Percentiles rank a stretch among this genome's conserved stretches.
Conservation (phyloP, 92 coral and sea anemone genomes). For the Metridium senile region DNA sequence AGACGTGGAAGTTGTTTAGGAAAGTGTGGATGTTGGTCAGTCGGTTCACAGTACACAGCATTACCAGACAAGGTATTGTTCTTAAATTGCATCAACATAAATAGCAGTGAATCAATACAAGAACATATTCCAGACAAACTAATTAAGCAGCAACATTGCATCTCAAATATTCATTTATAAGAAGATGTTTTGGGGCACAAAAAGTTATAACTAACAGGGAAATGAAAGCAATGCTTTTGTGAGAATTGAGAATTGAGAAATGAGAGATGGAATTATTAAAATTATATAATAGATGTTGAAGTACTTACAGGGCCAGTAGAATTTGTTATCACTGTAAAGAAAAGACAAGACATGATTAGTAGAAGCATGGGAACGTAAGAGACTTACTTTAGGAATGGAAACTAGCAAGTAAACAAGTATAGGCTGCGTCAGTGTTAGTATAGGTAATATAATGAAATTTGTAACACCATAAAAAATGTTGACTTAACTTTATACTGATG, state of each 20-base stretch:
- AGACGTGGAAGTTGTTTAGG: slow-evolving; percentile 15
- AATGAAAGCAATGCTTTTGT: too few species aligned
- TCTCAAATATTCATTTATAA: too few species aligned
- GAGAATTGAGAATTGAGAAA: neutral
- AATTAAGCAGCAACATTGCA: too few species aligned
- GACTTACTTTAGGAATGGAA: too few species aligned
- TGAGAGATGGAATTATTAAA: neutral
- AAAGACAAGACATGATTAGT: neutral
- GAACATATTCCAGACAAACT: too few species aligned
- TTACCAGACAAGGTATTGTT: slow-evolving; percentile 24
- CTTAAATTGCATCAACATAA: neutral
- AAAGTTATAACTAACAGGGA: too few species aligned
- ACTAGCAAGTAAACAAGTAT: too few species aligned
- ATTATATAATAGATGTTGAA: neutral
- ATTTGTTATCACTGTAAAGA: slow-evolving; percentile 34
- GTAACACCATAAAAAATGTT: too few species aligned
- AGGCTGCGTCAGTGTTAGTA: too few species aligned
- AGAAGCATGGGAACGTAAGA: neutral
- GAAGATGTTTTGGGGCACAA: too few species aligned
- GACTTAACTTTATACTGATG: too few species aligned
- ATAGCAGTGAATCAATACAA: neutral
- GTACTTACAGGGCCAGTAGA: slow-evolving; percentile 28
- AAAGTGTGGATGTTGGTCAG: slow-evolving; percentile 5
- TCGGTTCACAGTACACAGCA: slow-evolving; percentile 30
- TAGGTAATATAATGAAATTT: too few species aligned